phyloP scores from a whole-genome alignment of 2,888 invertebrate species.

The Dicroscelio sp. region DNA sequence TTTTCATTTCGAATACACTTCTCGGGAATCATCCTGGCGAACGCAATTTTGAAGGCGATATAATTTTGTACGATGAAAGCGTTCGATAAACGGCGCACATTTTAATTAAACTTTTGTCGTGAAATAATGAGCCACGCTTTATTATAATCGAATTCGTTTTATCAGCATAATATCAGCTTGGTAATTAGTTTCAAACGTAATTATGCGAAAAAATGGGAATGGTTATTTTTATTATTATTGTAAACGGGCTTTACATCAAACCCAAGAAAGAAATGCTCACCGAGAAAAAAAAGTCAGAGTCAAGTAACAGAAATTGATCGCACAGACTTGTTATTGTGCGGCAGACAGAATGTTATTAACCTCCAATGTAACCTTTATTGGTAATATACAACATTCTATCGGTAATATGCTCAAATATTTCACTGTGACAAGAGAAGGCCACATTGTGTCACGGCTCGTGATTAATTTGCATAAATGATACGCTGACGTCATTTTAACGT shows the following conservation, averaged over 20 bases:
- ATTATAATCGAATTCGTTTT: conserved; percentile 47
- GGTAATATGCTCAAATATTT: too few relatives aligned
- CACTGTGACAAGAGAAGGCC: too few relatives aligned
- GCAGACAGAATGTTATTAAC: too few relatives aligned
- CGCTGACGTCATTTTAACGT: too few relatives aligned
- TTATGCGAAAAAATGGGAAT: background rate
- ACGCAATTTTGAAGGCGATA: conserved; percentile 37
- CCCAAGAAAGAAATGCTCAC: background rate
- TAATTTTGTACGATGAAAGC: conserved; percentile 32
- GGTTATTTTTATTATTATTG: background rate
- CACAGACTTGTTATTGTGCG: too few relatives aligned
- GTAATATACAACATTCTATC: too few relatives aligned
- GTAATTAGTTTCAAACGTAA: conserved; percentile 31
- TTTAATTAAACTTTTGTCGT: conserved; percentile 57
- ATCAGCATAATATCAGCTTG: background rate
- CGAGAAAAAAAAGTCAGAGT: too few relatives aligned
- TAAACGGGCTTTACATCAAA: background rate
- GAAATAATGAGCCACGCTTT: conserved; percentile 30
- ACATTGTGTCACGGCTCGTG: too few relatives aligned
- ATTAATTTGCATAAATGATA: too few relatives aligned
- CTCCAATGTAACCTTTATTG: too few relatives aligned
- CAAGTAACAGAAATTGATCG: too few relatives aligned
- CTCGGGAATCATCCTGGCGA: background rate
- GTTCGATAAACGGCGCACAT: conserved; percentile 30
- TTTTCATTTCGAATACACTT: too few relatives aligned